These are phyloP conservation scores for Chymomyza amoena DNA, from an alignment of 2,888 invertebrate species.

Conservation along the genomic window DNA sequence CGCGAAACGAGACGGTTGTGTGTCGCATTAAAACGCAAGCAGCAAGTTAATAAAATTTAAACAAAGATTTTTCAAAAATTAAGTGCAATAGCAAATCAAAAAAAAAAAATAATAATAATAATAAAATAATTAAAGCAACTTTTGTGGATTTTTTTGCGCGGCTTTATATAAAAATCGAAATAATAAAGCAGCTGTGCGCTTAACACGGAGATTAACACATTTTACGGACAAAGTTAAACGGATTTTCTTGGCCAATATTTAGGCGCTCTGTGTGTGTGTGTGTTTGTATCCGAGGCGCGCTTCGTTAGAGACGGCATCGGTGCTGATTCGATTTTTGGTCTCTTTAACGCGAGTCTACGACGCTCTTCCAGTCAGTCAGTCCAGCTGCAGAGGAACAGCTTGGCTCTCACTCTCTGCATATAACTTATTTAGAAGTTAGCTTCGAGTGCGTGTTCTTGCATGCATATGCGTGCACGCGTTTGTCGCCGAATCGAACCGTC, in stretches of 20 bases:
- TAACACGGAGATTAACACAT: conserved; percentile 12
- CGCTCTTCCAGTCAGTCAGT: neutral
- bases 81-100: conserved; percentile 6
- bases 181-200: neutral
- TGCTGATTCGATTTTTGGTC: conserved; percentile 37
- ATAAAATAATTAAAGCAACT: neutral
- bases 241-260: neutral
- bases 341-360: conserved; percentile 32
- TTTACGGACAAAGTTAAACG: conserved; percentile 1
- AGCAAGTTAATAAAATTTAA: conserved; percentile 3
- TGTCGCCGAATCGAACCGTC: conserved; percentile 15
- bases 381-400: neutral
- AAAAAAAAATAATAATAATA: neutral
- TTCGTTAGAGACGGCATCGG: conserved; percentile 43
- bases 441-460: neutral
- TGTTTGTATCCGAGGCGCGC: conserved; percentile 15
- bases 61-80: conserved; percentile 7
- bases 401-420: conserved; percentile 7
- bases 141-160: neutral
- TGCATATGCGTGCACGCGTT: conserved; percentile 31
- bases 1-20: conserved; percentile 68
- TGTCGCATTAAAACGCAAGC: conserved; percentile 3
- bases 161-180: neutral
- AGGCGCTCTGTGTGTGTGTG: neutral
- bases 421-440: neutral